phyloP scores from a whole-genome alignment of 2,888 invertebrate species.

The Phengaris arion region DNA sequence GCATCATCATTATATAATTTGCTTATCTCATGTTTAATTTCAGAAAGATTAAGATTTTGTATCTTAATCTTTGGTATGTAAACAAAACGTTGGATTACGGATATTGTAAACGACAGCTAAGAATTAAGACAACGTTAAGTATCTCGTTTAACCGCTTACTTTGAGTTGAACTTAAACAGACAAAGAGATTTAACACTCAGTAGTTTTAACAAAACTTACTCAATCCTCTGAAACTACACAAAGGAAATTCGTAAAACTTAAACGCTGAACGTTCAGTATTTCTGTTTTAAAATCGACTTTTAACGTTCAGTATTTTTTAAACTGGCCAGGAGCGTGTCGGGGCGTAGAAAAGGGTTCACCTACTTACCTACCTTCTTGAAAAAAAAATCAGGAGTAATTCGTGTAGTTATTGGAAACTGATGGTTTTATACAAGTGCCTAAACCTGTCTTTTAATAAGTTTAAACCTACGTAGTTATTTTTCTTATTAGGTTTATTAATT shows the following conservation, averaged over 20 bases:
- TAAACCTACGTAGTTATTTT: too few relatives aligned
- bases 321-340: not conserved
- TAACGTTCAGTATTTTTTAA: slow-evolving; percentile 2
- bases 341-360: not conserved
- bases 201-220: slow-evolving; percentile 15
- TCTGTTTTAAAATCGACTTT: slow-evolving; percentile 4
- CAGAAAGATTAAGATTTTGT: too few relatives aligned
- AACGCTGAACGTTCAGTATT: not conserved
- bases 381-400: too few relatives aligned
- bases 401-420: too few relatives aligned
- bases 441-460: too few relatives aligned
- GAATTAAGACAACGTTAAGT: not conserved
- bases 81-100: not conserved
- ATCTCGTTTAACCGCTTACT: not conserved
- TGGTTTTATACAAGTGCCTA: too few relatives aligned
- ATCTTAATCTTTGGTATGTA: not conserved
- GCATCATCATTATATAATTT: not conserved
- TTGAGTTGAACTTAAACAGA: not conserved
- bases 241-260: slow-evolving; percentile 14
- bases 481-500: too few relatives aligned
- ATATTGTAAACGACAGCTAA: slow-evolving; percentile 13
- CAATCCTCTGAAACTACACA: slow-evolving; percentile 19
- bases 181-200: slow-evolving; percentile 17
- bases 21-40: not conserved
- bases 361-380: too few relatives aligned